Evolutionary conservation across 2,797 vertebrate species (phyloP), one percentile per base, ranked within the genome.

Genomic region (Phrynocephalus guinanensis): DNA sequence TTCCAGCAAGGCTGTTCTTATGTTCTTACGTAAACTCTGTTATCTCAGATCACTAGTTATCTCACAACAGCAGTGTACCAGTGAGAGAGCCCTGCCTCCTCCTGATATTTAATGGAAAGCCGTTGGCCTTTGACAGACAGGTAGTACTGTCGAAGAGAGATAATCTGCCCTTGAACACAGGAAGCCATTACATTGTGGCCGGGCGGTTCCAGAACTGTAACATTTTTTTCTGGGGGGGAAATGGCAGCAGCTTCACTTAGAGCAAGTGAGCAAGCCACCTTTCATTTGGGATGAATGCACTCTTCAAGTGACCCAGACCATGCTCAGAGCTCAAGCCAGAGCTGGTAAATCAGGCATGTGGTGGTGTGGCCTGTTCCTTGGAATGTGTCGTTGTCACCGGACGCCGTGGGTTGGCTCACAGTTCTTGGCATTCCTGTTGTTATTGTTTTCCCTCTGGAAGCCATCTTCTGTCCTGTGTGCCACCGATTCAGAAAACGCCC

Each of bases 401-500:
- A 76, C 66, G 30, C 30, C 5, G 30, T 76, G 87, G 78, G 30
- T 77, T 82, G 71, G 60, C 48, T 76, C 38, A 76, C 67, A 66
- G 79, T 68, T 60, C 13, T 63, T 63, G 60, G 16, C 20, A 18
- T 15, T n/a, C 9, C 7, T 22, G 60, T 15, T 63, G 60, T 15
- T 63, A 18, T 16, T n/a, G 26, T 18, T n/a, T 33, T 20, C 38
- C 28, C 26, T 28, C 71, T n/a, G n/a, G 38, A 82, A 82, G 79
- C 38, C 44, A 73, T 75, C 66, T 68, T 67, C 79, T 85, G 50
- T 85, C 78, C 85, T 85, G 81, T 81, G 48, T 88, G 83, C 83
- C 71, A 81, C 78, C 48, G 83, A 85, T 75, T 82, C 63, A 30
- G 71, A 77, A 85, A 70, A 85, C 60, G 71, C 87, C 83, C 87